These are phyloP conservation scores for Pogonocichla stellata DNA, from an alignment of 2,113 vertebrate species.

Conservation along the genomic window DNA sequence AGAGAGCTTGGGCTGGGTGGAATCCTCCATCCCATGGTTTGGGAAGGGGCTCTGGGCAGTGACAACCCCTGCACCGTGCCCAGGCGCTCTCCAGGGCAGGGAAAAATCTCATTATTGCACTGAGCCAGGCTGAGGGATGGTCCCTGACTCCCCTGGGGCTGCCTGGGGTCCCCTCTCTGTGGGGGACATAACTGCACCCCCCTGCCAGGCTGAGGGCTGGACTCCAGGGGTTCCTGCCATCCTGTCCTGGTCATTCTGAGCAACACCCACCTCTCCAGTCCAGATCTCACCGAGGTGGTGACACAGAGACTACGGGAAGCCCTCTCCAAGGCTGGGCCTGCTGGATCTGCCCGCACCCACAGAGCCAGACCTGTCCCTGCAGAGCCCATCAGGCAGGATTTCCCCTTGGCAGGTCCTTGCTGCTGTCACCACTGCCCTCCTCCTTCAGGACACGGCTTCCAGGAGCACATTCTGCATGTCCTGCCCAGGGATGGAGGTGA, in stretches of 20 bases:
- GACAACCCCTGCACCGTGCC: not conserved
- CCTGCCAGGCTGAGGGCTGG: not conserved
- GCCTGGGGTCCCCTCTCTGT: too few relatives aligned
- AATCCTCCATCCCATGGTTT: accelerated
- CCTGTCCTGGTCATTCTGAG: not conserved
- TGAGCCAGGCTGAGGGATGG: not conserved
- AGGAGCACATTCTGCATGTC: not conserved
- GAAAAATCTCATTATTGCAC: not conserved
- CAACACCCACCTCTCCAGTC: not conserved
- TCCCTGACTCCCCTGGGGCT: not conserved
- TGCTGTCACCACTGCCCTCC: not conserved
- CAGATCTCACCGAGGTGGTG: not conserved
- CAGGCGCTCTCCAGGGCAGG: not conserved
- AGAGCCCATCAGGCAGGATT: too few relatives aligned
- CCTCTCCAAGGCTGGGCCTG: not conserved
- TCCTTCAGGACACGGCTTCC: not conserved
- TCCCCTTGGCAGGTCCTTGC: not conserved
- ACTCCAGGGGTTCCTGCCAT: not conserved
- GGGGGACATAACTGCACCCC: not conserved
- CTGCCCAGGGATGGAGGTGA: not conserved
- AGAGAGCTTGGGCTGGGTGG: not conserved
- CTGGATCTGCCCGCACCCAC: accelerated
- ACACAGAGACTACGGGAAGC: too few relatives aligned
- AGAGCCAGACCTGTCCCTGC: not conserved
- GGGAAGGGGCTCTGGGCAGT: not conserved